Evolutionary conservation across 2,113 vertebrate genomes (phyloP).

Genomic region (Aegotheles bennettii): DNA sequence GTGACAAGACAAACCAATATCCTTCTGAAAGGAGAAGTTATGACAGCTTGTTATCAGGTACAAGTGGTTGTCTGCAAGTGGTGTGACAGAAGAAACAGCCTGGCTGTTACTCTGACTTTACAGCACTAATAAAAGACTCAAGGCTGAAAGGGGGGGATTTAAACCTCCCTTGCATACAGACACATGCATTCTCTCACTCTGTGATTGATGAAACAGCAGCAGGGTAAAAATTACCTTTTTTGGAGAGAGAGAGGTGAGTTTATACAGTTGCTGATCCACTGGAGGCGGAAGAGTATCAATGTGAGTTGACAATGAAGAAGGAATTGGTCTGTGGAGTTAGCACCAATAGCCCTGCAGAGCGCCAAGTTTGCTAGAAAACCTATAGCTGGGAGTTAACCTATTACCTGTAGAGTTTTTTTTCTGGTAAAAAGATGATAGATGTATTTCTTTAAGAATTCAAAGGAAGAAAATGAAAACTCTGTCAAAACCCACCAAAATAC

Average conservation of each 20-base stretch:
- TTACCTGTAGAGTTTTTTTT: neutral
- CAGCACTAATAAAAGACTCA: neutral
- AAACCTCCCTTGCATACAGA: neutral
- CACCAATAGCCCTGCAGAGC: rapidly evolving
- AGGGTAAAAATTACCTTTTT: neutral
- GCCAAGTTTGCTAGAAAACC: neutral
- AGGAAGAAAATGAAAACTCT: neutral
- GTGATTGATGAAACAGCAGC: neutral
- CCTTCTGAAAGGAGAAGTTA: neutral
- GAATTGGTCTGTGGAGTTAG: neutral
- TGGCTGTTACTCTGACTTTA: neutral
- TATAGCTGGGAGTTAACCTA: neutral
- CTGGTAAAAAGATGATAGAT: neutral
- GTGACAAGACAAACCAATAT: neutral
- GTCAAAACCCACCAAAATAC: neutral
- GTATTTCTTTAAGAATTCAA: neutral
- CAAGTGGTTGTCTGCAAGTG: neutral
- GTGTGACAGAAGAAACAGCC: neutral
- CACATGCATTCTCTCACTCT: neutral
- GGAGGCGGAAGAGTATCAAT: neutral
- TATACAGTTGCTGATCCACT: neutral
- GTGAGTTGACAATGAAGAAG: neutral
- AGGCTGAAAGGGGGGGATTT: neutral
- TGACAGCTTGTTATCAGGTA: neutral
- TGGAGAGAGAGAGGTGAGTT: neutral